Conservation (phyloP, 1,140 invertebrate genomes). For the Philopotamus ludificatus region DNA sequence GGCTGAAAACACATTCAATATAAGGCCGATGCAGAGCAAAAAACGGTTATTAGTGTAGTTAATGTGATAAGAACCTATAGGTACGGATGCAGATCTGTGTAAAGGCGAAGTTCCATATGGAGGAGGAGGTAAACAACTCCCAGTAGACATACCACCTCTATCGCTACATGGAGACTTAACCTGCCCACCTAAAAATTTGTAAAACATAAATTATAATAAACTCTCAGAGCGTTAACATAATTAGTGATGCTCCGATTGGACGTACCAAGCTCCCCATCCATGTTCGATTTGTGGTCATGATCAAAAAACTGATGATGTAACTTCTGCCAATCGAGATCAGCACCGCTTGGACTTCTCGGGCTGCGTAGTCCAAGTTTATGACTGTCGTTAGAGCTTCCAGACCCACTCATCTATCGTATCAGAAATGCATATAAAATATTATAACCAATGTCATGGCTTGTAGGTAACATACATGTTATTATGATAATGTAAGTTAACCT, state of each 20-base stretch:
- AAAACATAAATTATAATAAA: constrained; percentile 19
- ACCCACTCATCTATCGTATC: constrained; percentile 36
- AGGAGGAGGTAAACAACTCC: constrained; percentile 58
- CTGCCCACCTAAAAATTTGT: constrained; percentile 46
- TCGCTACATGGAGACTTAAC: constrained; percentile 55
- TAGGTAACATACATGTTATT: no score
- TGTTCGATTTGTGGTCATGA: constrained; percentile 55
- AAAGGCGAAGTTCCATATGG: constrained; percentile 85
- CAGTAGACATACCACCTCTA: constrained; percentile 51
- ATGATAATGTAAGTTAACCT: no score
- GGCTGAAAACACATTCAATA: no score
- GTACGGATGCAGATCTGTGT: constrained; percentile 79
- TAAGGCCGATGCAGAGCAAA: neutral
- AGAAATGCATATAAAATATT: neutral
- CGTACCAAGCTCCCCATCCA: constrained; percentile 52
- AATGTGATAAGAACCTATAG: constrained; percentile 58
- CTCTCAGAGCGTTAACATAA: neutral
- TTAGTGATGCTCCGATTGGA: constrained; percentile 23
- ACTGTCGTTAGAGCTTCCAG: constrained; percentile 27
- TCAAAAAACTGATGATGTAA: constrained; percentile 82
- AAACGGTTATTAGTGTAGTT: neutral
- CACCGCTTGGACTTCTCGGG: constrained; percentile 53
- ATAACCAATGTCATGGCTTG: no score
- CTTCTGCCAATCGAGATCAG: constrained; percentile 85
- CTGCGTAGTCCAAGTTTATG: constrained; percentile 48